Evolutionary conservation across 1,140 invertebrate genomes (phyloP).

Genomic region (Octopus sinensis): DNA sequence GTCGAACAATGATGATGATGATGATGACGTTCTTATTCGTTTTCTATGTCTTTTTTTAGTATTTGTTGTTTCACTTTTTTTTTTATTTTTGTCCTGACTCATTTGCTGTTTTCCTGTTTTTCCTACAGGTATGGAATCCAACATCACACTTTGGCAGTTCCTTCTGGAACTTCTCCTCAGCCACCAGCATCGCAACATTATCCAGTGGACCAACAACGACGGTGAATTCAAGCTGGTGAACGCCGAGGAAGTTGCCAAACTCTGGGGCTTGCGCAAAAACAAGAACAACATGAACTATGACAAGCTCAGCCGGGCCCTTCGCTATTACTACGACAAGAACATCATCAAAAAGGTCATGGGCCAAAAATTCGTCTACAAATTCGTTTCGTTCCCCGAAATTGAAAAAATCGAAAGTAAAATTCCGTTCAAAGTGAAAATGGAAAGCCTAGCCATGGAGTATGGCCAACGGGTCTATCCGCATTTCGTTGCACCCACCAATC

Average conservation of each 20-base stretch:
- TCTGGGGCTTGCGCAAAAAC: slow-evolving; percentile 96
- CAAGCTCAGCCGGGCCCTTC: slow-evolving; percentile 89
- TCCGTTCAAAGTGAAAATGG: slow-evolving; percentile 62
- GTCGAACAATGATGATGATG: neutral
- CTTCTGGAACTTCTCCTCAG: slow-evolving; percentile 72
- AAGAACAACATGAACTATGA: slow-evolving; percentile 99
- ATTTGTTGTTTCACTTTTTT: neutral
- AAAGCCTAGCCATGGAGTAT: slow-evolving; percentile 53
- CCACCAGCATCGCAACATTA: slow-evolving; percentile 91
- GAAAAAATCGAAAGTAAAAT: slow-evolving; percentile 63
- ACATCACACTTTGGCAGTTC: slow-evolving; percentile 57
- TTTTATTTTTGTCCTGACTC: neutral
- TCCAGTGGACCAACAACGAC: slow-evolving; percentile 96
- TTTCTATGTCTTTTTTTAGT: neutral
- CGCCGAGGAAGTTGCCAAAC: slow-evolving; percentile 92
- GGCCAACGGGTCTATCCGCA: slow-evolving; percentile 41
- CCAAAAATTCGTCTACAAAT: slow-evolving; percentile 96
- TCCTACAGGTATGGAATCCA: slow-evolving; percentile 52
- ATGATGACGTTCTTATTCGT: neutral
- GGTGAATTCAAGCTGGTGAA: slow-evolving; percentile 98
- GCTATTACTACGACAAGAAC: slow-evolving; percentile 98
- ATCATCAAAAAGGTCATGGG: slow-evolving; percentile 91
- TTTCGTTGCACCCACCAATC: slow-evolving; percentile 44
- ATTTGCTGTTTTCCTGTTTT: slow-evolving; percentile 18
- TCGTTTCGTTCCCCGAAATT: slow-evolving; percentile 73